Evolutionary conservation across 1,140 invertebrate genomes (phyloP), one percentile per base, ranked within the genome.

Genomic region (Drosophila varians): DNA sequence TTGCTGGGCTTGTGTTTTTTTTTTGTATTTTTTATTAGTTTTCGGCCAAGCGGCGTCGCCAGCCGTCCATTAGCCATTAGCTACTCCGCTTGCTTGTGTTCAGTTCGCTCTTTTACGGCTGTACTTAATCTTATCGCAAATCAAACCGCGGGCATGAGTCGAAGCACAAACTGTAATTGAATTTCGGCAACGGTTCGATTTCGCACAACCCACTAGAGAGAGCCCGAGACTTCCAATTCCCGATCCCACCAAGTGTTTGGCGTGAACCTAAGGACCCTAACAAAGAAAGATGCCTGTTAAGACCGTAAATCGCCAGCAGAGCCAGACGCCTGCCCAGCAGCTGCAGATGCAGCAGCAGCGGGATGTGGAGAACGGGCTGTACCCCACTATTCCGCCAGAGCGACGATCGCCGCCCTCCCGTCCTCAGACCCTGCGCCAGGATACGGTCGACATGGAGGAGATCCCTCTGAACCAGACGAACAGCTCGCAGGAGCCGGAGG

Each of bases 371-470:
- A 90, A 90, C 38, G 89, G 84, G 26, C 68, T 90, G 1, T 90
- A 90, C 62, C 89, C 89, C 4, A 82, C 72, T 34, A 72, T 90
- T 58, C 84, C 86, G 26, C 14, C 60, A 6, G 87, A 90, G 47
- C 77, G 76, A 2, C 64, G 73, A 7, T 72, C 77, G 9, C 78
- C 78, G 5, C 54, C 56, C 4, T 8, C 70, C 1, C 65, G 79
- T 1, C 88, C 87, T 9, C 84, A 70, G 12, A 82, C 88, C 8
- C 43, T 82, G 62, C 86, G 89, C 0, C 90, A 90, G 68, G 86
- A 90, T 46, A 90, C 86, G 26, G 73, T 90, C 4, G 90, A 90
- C 31, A 88, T 90, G 87, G 90, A 91, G 42, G 83, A 86, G 46
- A 89, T 90, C 48, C 90, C 90, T 0, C 56, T 91, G 0, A 89